phyloP scores from a whole-genome alignment of 2,888 invertebrate species.

The Busseola fusca region DNA sequence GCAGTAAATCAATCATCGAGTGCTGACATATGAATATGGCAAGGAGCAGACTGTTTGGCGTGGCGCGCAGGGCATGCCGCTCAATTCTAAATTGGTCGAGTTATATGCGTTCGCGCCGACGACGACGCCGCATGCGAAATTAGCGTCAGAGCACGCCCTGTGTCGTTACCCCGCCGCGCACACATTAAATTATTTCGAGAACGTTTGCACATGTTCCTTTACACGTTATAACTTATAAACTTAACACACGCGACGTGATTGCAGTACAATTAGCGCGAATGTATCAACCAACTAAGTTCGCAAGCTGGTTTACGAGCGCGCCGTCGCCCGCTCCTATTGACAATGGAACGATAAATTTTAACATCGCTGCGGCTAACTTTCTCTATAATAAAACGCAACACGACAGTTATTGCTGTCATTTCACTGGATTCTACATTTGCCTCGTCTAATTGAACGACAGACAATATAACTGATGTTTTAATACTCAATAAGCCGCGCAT shows the following conservation, averaged over 20 bases:
- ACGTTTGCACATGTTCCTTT: slow-evolving; percentile 73
- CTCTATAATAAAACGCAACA: slow-evolving; percentile 66
- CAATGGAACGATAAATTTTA: slow-evolving; percentile 72
- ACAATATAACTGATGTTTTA: slow-evolving; percentile 57
- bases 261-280: slow-evolving; percentile 67
- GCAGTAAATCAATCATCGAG: slow-evolving; percentile 46
- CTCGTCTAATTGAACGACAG: slow-evolving; percentile 53
- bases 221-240: slow-evolving; percentile 68
- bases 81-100: slow-evolving; percentile 74
- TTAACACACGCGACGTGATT: slow-evolving; percentile 64
- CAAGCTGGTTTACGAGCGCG: slow-evolving; percentile 49
- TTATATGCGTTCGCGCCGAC: slow-evolving; percentile 65
- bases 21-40: slow-evolving; percentile 50
- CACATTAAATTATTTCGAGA: slow-evolving; percentile 78
- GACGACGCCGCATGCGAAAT: slow-evolving; percentile 64
- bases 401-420: slow-evolving; percentile 62
- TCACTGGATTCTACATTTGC: slow-evolving; percentile 60
- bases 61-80: slow-evolving; percentile 66
- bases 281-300: slow-evolving; percentile 57
- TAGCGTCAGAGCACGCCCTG: slow-evolving; percentile 62
- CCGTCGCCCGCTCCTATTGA: slow-evolving; percentile 51
- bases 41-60: slow-evolving; percentile 78
- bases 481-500: slow-evolving; percentile 57
- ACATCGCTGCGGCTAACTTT: slow-evolving; percentile 63
- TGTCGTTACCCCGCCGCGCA: slow-evolving; percentile 67